These are phyloP conservation scores for Zenarchopterus dispar DNA, from an alignment of 2,797 vertebrate genomes.

Conservation along the genomic window DNA sequence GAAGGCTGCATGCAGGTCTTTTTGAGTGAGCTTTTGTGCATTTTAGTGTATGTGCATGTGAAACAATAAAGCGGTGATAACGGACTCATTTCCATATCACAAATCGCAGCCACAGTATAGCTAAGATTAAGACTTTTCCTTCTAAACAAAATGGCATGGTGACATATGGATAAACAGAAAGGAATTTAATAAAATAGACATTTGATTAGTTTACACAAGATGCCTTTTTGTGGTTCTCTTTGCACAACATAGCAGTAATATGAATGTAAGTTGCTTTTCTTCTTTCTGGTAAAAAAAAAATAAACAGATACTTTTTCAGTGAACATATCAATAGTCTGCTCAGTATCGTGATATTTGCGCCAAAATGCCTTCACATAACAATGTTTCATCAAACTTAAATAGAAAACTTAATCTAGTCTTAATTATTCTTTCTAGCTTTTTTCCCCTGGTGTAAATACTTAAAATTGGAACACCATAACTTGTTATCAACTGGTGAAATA, in stretches of 20 bases:
- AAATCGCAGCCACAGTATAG: neutral
- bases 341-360: no score
- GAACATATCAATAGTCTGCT: no score
- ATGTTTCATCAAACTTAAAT: no score
- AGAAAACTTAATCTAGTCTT: no score
- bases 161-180: neutral
- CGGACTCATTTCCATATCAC: no score
- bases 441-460: no score
- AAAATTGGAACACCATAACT: no score
- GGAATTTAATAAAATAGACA: neutral
- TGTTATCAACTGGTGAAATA: no score
- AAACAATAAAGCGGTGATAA: constrained; percentile 14
- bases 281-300: no score
- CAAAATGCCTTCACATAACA: no score
- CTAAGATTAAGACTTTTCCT: constrained; percentile 6
- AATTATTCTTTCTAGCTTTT: no score
- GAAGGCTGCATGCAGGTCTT: neutral
- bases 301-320: no score
- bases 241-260: neutral
- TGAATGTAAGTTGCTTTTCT: neutral
- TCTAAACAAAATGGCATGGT: neutral
- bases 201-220: neutral
- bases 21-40: neutral
- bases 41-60: neutral
- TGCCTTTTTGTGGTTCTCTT: neutral